Conservation (phyloP, 2,113 vertebrate species). For the Malurus cyaneus region DNA sequence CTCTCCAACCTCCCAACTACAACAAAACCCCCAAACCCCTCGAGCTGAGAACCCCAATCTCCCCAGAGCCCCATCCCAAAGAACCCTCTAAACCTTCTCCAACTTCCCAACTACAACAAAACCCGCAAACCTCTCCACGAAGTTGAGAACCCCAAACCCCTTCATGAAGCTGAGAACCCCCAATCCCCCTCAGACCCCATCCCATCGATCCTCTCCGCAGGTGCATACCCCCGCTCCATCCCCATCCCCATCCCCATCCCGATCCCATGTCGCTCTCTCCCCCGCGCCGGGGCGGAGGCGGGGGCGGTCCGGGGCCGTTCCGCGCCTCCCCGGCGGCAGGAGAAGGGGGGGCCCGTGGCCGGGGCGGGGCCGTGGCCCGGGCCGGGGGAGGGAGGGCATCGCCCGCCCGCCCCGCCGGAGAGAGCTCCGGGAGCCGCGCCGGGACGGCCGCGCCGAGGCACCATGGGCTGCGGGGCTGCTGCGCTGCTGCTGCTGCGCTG, state of each 20-base stretch:
- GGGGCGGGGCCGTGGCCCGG: neutral
- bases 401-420: neutral
- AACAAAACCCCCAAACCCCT: fast-evolving
- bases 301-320: neutral
- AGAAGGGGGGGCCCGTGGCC: neutral
- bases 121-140: neutral
- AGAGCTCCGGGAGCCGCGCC: too few relatives aligned
- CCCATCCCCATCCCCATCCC: neutral
- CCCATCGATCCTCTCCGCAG: too few relatives aligned
- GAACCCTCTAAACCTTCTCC: too few relatives aligned
- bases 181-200: too few relatives aligned
- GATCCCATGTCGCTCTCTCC: neutral
- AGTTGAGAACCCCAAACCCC: neutral
- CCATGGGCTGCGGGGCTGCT: slow-evolving; percentile 20
- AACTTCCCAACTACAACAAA: neutral
- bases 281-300: neutral
- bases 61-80: too few relatives aligned
- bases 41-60: too few relatives aligned
- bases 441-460: neutral
- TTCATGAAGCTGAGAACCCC: too few relatives aligned
- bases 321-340: neutral
- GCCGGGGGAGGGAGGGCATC: neutral
- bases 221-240: neutral
- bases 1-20: neutral
- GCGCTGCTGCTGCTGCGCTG: neutral